Base-by-base conservation (phyloP, 2,888 invertebrate species). In the Ecdyonurus torrentis region DNA sequence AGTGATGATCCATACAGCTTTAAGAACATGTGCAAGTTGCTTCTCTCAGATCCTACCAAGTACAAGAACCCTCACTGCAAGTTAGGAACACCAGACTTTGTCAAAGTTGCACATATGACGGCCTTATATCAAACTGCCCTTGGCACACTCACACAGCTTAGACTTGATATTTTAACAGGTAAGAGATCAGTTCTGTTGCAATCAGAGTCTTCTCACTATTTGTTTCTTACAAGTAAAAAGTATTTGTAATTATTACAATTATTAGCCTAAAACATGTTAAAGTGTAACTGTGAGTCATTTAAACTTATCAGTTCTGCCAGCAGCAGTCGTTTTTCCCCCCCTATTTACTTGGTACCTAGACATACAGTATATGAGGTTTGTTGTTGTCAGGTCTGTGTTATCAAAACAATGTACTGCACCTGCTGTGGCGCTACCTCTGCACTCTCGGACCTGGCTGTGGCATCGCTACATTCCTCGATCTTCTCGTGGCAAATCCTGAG, bases 131-230 rank as follows among this genome's bases (percentile, higher is more conserved):
- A 94, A 75, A 90, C 89, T 0, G 91, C 94, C 18, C 77, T 97
- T 64, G 86, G 85, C 68, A 95, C 96, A 0, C 81, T 98, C 71
- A 87, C 90, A 2, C 94, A 96, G 74, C 81, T 97, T 69, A 87
- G 88, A 72, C 79, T 94, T 64, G 94, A 96, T 73, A 95, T 98
- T 72, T 78, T 97, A 61, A 93, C 95, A 70, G 94, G 92, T 89
- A 73, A 70, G 58, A 65, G 22, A 18, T n/a, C n/a, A n/a, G n/a
- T n/a, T n/a, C n/a, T n/a, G n/a, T n/a, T n/a, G n/a, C n/a, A n/a
- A n/a, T n/a, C n/a, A n/a, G n/a, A n/a, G n/a, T n/a, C n/a, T n/a
- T n/a, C n/a, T n/a, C n/a, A n/a, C n/a, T n/a, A n/a, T n/a, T n/a
- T n/a, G n/a, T n/a, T n/a, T n/a, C n/a, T n/a, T n/a, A n/a, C n/a